These are phyloP conservation scores for Ptychochromis oligacanthus DNA, from an alignment of 2,113 vertebrate species.

Conservation along the genomic window DNA sequence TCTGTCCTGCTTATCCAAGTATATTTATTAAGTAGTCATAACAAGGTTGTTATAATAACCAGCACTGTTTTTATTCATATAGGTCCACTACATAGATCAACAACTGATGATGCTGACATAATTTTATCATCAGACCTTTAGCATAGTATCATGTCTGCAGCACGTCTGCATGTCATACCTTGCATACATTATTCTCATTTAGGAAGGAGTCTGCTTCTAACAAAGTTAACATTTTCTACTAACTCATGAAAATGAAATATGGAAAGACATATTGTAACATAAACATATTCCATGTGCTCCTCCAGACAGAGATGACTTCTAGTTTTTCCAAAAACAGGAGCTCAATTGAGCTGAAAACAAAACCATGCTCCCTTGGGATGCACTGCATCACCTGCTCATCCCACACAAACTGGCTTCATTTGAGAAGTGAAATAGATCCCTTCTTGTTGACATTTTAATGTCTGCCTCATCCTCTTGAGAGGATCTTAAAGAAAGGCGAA, in stretches of 20 bases:
- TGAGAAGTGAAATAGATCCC: slow-evolving; percentile 45
- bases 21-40: neutral
- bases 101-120: neutral
- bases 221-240: neutral
- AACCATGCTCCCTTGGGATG: neutral
- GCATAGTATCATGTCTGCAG: neutral
- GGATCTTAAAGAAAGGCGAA: slow-evolving; percentile 47
- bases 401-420: slow-evolving; percentile 22
- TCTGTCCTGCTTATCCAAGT: neutral
- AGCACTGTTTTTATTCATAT: neutral
- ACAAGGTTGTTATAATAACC: neutral
- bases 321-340: slow-evolving; percentile 9
- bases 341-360: slow-evolving; percentile 3
- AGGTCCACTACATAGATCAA: neutral
- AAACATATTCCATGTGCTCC: neutral
- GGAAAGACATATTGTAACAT: neutral
- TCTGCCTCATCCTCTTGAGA: slow-evolving; percentile 42
- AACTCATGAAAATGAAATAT: neutral
- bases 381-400: neutral
- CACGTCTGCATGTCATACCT: no score
- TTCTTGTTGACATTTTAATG: slow-evolving; percentile 50
- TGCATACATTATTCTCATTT: neutral
- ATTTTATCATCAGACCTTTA: neutral
- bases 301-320: neutral
- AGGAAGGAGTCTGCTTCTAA: neutral